These are phyloP conservation scores for Cylas formicarius DNA, from an alignment of 1,140 invertebrate genomes.

Conservation along the genomic window DNA sequence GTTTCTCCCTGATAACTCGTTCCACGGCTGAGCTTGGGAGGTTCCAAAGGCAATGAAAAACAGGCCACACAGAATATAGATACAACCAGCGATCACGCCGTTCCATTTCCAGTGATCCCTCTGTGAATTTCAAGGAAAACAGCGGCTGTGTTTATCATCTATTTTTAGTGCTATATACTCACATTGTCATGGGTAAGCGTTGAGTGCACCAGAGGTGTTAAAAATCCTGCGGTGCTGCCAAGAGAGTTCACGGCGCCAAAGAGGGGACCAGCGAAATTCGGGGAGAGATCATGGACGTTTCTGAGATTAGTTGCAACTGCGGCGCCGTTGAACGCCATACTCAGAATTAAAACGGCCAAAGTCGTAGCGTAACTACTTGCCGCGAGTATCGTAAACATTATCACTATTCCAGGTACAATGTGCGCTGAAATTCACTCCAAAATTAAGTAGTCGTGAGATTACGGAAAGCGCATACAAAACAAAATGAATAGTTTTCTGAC, in stretches of 20 bases:
- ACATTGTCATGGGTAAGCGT: too few relatives aligned
- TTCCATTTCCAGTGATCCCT: too few relatives aligned
- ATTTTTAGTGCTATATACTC: too few relatives aligned
- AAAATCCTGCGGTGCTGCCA: too few relatives aligned
- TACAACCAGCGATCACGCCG: conserved; percentile 42
- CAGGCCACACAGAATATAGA: conserved; percentile 46
- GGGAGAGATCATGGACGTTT: conserved; percentile 76
- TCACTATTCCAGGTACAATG: conserved; percentile 56
- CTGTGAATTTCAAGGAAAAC: too few relatives aligned
- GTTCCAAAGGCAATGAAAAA: conserved; percentile 46
- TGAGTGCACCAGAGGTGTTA: too few relatives aligned
- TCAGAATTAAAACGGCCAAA: conserved; percentile 60
- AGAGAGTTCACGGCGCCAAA: too few relatives aligned
- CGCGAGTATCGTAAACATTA: conserved; percentile 58
- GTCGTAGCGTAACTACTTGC: conserved; percentile 58
- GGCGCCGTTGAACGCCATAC: conserved; percentile 74
- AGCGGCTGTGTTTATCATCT: too few relatives aligned
- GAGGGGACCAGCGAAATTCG: conserved; percentile 69
- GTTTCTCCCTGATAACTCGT: too few relatives aligned
- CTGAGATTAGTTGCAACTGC: conserved; percentile 74
- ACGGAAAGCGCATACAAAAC: conserved; percentile 46
- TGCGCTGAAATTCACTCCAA: conserved; percentile 60
- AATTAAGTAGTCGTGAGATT: too few relatives aligned
- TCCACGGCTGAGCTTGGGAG: conserved; percentile 43
- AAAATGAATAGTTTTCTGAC: conserved; percentile 61